Evolutionary conservation across 2,888 invertebrate genomes (phyloP), one percentile per base, ranked within the genome.

Genomic region (Deladenus siricidicola): DNA sequence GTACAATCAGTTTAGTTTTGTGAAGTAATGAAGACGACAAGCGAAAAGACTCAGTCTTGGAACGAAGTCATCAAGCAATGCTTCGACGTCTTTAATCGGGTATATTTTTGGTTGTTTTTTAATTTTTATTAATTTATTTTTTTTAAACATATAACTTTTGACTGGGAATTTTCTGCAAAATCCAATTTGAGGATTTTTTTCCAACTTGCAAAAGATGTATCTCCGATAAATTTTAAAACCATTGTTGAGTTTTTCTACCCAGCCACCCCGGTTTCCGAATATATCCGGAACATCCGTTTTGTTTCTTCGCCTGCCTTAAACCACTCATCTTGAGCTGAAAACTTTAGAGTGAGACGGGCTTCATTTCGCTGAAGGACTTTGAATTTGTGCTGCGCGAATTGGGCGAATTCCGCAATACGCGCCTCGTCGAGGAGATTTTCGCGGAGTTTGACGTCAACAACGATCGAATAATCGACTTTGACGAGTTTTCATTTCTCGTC

Each of bases 401-500:
- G 44, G 77, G 77, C 4, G 73, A 73, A 59, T 75, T 77, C 34
- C 70, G 71, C 4, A 75, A 77, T 60, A 66, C 64, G 29, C 63
- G 66, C 23, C 60, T 77, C 24, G 69, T 78, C n/a, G 77, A 76
- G 52, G 75, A 76, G 62, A 69, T 76, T 24, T 76, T 76, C 52
- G 39, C 58, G 14, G 71, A 69, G 49, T 73, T 59, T 49, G 76
- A 76, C 58, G 76, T 77, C 1, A 77, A 77, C 58, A 70, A 71
- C 53, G 77, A 77, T 58, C 76, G 77, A 4, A 66, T 76, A 23
- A 72, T 77, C 29, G 77, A 78, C 58, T 75, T 68, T 56, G 76
- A 78, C 63, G 77, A 77, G 64, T 78, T 77, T 65, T 63, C 70
- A n/a, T 74, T 70, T 59, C 71, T 77, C 69, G 74, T 75, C 51